Conservation (phyloP, 2,797 vertebrate species). For the Gambusia yucatana region DNA sequence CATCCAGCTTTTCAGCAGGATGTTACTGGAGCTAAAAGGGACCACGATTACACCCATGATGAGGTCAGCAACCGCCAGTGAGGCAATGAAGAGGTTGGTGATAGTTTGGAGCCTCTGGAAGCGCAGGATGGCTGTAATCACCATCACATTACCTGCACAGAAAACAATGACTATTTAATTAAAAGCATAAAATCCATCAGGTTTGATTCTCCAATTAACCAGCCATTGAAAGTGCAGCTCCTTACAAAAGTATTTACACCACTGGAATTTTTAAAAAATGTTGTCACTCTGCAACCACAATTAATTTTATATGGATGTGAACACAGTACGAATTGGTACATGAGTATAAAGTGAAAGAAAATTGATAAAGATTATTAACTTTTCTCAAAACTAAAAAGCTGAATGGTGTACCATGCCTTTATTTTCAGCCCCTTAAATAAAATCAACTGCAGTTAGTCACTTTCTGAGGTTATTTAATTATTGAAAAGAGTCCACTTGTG, state of each 20-base stretch:
- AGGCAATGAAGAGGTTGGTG: slow-evolving; percentile 98
- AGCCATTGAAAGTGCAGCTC: background rate
- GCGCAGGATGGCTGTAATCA: slow-evolving; percentile 92
- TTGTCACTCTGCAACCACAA: background rate
- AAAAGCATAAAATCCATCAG: background rate
- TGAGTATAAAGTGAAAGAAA: background rate
- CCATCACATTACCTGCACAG: slow-evolving; percentile 87
- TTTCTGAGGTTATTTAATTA: background rate
- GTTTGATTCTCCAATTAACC: background rate
- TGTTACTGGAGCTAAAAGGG: slow-evolving; percentile 90
- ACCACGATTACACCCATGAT: slow-evolving; percentile 96
- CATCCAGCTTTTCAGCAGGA: slow-evolving; percentile 88
- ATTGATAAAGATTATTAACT: background rate
- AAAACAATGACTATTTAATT: background rate
- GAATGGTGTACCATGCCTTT: background rate
- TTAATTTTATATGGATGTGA: background rate
- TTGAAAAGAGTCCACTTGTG: background rate
- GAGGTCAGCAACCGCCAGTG: slow-evolving; percentile 93
- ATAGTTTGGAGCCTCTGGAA: slow-evolving; percentile 95
- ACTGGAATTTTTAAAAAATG: background rate
- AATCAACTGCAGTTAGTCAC: background rate
- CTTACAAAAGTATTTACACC: background rate
- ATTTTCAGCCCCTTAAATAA: background rate
- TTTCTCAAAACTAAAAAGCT: background rate
- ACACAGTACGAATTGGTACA: background rate